phyloP scores from a whole-genome alignment of 2,888 invertebrate species.

The Ypsolopha sequella region DNA sequence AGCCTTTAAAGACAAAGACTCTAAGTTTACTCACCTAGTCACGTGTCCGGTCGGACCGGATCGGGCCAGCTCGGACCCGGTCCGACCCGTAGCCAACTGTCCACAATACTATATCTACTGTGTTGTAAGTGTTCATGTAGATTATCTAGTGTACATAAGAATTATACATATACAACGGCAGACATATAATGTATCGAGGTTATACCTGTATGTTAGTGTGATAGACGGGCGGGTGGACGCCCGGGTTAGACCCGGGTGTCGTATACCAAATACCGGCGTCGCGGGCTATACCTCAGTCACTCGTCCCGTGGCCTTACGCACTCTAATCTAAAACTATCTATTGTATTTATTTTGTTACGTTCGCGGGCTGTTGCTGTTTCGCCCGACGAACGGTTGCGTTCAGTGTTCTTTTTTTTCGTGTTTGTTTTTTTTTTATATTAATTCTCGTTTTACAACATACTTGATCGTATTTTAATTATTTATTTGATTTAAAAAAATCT shows the following conservation, averaged over 20 bases:
- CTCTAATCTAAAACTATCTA: conserved; percentile 10
- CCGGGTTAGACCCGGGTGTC: conserved; percentile 5
- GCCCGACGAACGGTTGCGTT: conserved; percentile 58
- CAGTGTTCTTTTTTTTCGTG: conserved; percentile 51
- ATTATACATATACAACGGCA: conserved; percentile 52
- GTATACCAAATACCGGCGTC: conserved; percentile 44
- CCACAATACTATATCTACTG: conserved; percentile 59
- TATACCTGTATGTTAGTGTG: conserved; percentile 17
- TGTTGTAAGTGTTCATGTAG: conserved; percentile 65
- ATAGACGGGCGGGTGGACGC: conserved; percentile 7
- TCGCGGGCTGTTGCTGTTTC: conserved; percentile 65
- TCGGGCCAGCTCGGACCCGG: conserved; percentile 23
- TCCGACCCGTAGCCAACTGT: conserved; percentile 47
- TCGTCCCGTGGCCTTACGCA: conserved; percentile 58
- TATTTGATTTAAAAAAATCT: conserved; percentile 39
- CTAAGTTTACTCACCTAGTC: conserved; percentile 56
- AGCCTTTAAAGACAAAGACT: conserved; percentile 23
- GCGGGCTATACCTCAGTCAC: conserved; percentile 64
- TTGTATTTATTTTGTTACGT: conserved; percentile 66
- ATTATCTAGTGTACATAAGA: conserved; percentile 60
- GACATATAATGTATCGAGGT: conserved; percentile 37
- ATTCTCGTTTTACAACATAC: conserved; percentile 48
- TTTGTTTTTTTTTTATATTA: conserved; percentile 41
- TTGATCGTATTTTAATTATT: conserved; percentile 63
- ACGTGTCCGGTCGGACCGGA: conserved; percentile 41